These are phyloP conservation scores for Aplocera efformata DNA, from an alignment of 2,888 invertebrate genomes.

Conservation along the genomic window DNA sequence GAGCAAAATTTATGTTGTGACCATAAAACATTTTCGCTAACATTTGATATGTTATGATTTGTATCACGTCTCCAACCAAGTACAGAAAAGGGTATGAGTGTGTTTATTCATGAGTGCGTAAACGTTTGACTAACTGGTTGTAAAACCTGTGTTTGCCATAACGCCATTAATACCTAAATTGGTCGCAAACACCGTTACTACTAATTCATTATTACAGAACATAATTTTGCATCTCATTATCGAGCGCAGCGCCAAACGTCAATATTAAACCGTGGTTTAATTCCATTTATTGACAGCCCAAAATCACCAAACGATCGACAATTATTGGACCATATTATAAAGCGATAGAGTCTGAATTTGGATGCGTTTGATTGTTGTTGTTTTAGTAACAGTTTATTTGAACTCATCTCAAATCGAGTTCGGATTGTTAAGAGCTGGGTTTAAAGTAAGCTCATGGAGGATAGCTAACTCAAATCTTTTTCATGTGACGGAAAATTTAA, in stretches of 20 bases:
- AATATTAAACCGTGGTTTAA: constrained; percentile 55
- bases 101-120: too few species aligned
- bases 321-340: background rate
- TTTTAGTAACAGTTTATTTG: constrained; percentile 28
- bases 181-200: constrained; percentile 21
- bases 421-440: constrained; percentile 41
- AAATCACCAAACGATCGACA: constrained; percentile 3
- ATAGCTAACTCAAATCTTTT: constrained; percentile 1
- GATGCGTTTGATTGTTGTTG: constrained; percentile 1
- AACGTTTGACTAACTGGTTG: too few species aligned
- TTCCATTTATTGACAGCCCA: constrained; percentile 38
- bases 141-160: constrained; percentile 1
- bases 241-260: constrained; percentile 42
- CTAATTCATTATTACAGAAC: constrained; percentile 25
- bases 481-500: too few species aligned
- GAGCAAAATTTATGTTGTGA: too few species aligned
- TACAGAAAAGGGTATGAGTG: too few species aligned
- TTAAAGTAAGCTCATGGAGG: constrained; percentile 28
- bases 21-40: too few species aligned
- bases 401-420: constrained; percentile 34
- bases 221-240: constrained; percentile 46
- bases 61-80: too few species aligned
- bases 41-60: too few species aligned
- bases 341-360: constrained; percentile 5
- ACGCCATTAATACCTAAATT: constrained; percentile 19